A percentile compares a stretch with the other conserved stretches of the same genome.
Evolutionary conservation across 2,113 vertebrate species (phyloP).

Genomic region (Barbus barbus): DNA sequence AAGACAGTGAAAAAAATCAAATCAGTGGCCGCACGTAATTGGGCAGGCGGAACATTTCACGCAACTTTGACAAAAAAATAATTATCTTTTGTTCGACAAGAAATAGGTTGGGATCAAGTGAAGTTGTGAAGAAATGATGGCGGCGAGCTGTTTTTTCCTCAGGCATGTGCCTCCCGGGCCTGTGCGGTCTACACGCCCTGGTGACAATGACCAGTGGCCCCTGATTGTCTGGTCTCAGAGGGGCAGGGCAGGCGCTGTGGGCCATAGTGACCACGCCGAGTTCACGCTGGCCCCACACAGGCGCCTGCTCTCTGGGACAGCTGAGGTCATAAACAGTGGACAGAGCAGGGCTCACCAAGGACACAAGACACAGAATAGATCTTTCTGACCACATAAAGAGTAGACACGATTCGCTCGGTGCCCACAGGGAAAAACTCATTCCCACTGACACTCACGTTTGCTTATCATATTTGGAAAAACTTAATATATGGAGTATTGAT

Average conservation of each 20-base stretch:
- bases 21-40: conserved; percentile 2
- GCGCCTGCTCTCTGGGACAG: conserved; percentile 67
- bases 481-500: not conserved
- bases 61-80: not conserved
- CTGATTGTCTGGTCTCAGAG: conserved; percentile 46
- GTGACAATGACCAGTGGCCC: conserved; percentile 46
- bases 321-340: conserved; percentile 57
- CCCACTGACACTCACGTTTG: conserved; percentile 16
- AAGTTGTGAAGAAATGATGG: conserved; percentile 43
- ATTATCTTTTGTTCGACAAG: not conserved
- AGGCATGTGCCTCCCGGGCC: conserved; percentile 32
- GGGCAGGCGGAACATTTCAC: not conserved
- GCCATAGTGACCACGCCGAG: conserved; percentile 49
- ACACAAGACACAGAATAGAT: conserved; percentile 34
- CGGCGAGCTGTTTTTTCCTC: conserved; percentile 24
- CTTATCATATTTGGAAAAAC: not conserved
- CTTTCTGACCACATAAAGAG: conserved; percentile 51
- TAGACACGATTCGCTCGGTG: conserved; percentile 33
- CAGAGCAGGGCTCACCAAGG: conserved; percentile 35
- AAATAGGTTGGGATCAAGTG: not conserved
- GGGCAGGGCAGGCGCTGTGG: conserved; percentile 49
- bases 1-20: not conserved
- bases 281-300: conserved; percentile 67
- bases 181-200: conserved; percentile 32
- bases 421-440: conserved; percentile 41